Conservation (phyloP, 1,140 invertebrate species). For the Rhopalosiphum maidis region DNA sequence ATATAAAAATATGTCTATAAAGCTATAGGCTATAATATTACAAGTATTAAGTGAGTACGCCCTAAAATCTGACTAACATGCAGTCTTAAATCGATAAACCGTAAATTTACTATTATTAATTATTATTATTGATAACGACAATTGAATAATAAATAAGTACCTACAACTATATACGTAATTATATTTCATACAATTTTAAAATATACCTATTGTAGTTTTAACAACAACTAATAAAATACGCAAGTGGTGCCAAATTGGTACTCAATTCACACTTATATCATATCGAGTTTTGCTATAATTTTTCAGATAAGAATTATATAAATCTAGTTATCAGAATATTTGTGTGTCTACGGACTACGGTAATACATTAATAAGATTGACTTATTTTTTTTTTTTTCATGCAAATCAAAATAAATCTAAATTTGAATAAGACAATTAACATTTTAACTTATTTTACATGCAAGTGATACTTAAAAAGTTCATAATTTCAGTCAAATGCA, state of each 20-base stretch:
- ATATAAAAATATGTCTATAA: too few relatives aligned
- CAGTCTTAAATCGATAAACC: background rate
- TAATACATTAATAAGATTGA: background rate
- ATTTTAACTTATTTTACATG: background rate
- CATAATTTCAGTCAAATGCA: background rate
- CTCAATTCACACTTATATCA: background rate
- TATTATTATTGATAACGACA: background rate
- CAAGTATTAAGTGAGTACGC: background rate
- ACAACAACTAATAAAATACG: background rate
- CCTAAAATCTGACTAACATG: background rate
- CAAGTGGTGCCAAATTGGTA: background rate
- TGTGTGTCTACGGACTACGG: background rate
- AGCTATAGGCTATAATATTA: too few relatives aligned
- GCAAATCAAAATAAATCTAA: background rate
- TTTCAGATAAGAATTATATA: background rate
- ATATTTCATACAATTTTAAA: background rate
- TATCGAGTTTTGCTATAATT: background rate
- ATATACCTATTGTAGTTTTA: background rate
- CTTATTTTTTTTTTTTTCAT: background rate
- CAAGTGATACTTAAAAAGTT: background rate
- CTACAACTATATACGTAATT: background rate
- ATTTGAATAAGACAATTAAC: background rate
- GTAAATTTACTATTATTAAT: background rate
- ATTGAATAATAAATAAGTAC: background rate
- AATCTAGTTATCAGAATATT: background rate